Percentiles rank a stretch among this genome's conserved stretches.
Evolutionary conservation across 1,140 invertebrate species (phyloP).

Genomic region (Camponotus vicinus): DNA sequence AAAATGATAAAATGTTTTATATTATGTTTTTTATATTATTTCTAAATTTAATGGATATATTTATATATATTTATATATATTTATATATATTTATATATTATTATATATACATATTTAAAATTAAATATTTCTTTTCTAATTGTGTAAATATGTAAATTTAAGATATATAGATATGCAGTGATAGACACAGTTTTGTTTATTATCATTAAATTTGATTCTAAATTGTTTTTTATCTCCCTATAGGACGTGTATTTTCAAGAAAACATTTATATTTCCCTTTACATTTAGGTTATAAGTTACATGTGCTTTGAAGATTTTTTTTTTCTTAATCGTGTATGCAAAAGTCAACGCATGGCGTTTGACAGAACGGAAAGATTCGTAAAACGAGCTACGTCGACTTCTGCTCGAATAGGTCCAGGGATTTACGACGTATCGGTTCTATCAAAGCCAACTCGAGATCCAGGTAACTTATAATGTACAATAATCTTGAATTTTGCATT

Average conservation of each 20-base stretch:
- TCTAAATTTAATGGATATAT: neutral
- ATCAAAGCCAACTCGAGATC: conserved; percentile 52
- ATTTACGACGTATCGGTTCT: conserved; percentile 62
- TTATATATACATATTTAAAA: neutral
- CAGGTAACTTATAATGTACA: conserved; percentile 54
- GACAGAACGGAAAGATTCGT: conserved; percentile 61
- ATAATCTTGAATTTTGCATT: conserved; percentile 17
- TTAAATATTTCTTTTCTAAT: neutral
- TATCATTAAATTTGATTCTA: neutral
- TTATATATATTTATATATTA: too few species aligned
- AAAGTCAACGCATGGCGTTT: conserved; percentile 60
- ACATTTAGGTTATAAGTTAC: neutral
- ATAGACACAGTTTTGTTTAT: neutral
- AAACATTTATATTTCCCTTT: neutral
- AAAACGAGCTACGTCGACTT: conserved; percentile 53
- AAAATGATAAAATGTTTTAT: too few species aligned
- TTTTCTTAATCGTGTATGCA: neutral
- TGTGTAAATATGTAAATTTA: neutral
- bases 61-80: too few species aligned
- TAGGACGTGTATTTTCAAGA: neutral
- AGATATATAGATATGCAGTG: too few species aligned
- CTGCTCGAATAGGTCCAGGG: conserved; percentile 64
- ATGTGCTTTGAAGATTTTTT: neutral
- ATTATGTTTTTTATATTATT: neutral
- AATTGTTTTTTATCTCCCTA: conserved; percentile 3